Evolutionary conservation across 2,888 invertebrate species (phyloP), one percentile per base, ranked within the genome.

Genomic region (Epistrophella euchroma): DNA sequence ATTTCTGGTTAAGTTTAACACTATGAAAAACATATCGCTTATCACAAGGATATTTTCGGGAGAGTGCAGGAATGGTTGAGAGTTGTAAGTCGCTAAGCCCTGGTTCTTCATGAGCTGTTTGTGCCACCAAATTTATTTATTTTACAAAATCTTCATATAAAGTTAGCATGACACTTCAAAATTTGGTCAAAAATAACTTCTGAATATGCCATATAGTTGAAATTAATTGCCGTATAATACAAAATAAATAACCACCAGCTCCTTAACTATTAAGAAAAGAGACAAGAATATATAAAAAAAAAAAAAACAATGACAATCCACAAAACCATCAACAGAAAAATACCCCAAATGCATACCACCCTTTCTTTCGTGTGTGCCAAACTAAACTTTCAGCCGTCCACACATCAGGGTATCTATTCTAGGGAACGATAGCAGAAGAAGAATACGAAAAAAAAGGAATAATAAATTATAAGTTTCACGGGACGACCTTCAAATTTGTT

Each of bases 401-500:
- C 1, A n/a, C 15, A 28, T 13, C 56, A 40, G 10, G 62, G 28
- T 60, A 35, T 35, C 50, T 58, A 35, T 72, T 52, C 56, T 71
- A 25, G 25, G 71, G 75, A n/a, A n/a, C n/a, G n/a, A 66, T n/a
- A 60, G 19, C 13, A 19, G 47, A 66, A n/a, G n/a, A n/a, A 35
- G 32, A 47, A 47, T 15, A 19, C 15, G 35, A 52, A n/a, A 68
- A 66, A 71, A 40, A 50, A 10, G 62, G 17, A 19, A 72, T 64
- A 79, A 73, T 62, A 85, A 74, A 73, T 72, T 73, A n/a, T n/a
- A 68, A 85, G 81, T 85, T 73, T 80, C 80, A 85, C 62, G 81
- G 81, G 72, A 81, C 80, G 85, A 85, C 85, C 85, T 85, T 85
- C 80, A 85, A 81, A 85, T 50, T 77, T 25, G 62, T 85, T 62